These are phyloP conservation scores for Oryzias melastigma DNA, from an alignment of 2,113 vertebrate species.

Conservation along the genomic window DNA sequence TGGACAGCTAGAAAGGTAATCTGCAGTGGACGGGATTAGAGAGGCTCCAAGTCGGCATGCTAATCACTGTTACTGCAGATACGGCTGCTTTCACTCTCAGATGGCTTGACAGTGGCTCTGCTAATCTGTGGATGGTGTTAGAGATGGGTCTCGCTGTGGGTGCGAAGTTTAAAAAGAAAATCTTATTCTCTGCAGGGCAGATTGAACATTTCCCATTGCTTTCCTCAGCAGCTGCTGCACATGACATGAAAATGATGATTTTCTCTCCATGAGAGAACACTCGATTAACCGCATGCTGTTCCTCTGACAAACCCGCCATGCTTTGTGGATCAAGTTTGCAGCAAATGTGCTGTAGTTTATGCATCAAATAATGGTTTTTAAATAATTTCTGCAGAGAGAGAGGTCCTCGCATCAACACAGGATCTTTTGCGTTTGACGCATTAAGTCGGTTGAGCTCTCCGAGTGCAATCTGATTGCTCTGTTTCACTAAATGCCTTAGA, in stretches of 20 bases:
- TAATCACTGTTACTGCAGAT: slow-evolving; percentile 58
- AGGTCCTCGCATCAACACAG: slow-evolving; percentile 23
- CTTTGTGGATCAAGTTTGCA: slow-evolving; percentile 18
- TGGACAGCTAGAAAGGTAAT: slow-evolving; percentile 47
- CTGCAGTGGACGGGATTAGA: slow-evolving; percentile 62
- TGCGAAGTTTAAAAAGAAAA: slow-evolving; percentile 4
- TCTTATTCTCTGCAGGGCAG: slow-evolving; percentile 33
- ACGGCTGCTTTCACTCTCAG: slow-evolving; percentile 52
- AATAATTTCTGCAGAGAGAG: slow-evolving; percentile 28
- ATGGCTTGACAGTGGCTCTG: slow-evolving; percentile 36
- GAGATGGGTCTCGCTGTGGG: slow-evolving; percentile 21
- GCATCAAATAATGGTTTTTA: slow-evolving; percentile 32
- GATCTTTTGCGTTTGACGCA: slow-evolving; percentile 17
- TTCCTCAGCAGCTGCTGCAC: slow-evolving; percentile 53
- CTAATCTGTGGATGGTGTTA: slow-evolving; percentile 51
- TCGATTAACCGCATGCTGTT: slow-evolving; percentile 67
- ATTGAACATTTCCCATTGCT: slow-evolving; percentile 34
- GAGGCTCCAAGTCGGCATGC: slow-evolving; percentile 56
- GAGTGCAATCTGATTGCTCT: slow-evolving; percentile 21
- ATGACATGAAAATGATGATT: slow-evolving; percentile 55
- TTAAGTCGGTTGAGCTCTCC: not conserved
- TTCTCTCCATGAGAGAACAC: slow-evolving; percentile 44
- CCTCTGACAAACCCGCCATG: slow-evolving; percentile 39
- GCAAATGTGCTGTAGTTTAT: slow-evolving; percentile 37
- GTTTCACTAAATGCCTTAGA: slow-evolving; percentile 14